Evolutionary conservation across 2,797 vertebrate species (phyloP).

Genomic region (Rhinatrema bivittatum): DNA sequence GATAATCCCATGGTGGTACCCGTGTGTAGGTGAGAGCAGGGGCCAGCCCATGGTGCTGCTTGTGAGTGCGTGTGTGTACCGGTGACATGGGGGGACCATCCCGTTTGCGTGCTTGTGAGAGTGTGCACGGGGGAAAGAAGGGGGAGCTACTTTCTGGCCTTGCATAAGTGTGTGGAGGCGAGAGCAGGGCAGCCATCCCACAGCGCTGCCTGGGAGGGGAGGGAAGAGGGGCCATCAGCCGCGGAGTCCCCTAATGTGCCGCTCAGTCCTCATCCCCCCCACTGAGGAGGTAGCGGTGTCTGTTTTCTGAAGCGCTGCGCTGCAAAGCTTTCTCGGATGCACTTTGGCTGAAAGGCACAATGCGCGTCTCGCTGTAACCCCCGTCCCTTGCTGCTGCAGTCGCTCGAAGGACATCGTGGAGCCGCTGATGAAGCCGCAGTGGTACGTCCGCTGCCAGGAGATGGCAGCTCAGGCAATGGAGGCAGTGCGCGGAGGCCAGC

Average conservation of each 20-base stretch:
- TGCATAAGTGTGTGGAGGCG: not conserved
- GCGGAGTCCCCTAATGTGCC: too few species aligned
- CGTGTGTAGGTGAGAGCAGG: conserved; percentile 74
- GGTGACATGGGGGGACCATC: too few species aligned
- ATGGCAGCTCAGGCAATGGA: conserved; percentile 81
- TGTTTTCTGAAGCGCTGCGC: accelerated
- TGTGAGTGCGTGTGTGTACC: too few species aligned
- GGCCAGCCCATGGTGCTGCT: not conserved
- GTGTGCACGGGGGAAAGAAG: not conserved
- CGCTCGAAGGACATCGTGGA: conserved; percentile 91
- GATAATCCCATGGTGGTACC: conserved; percentile 94
- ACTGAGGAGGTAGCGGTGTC: not conserved
- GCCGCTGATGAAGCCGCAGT: conserved; percentile 83
- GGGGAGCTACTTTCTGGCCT: not conserved
- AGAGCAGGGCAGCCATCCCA: too few species aligned
- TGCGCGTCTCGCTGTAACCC: too few species aligned
- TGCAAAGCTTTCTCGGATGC: too few species aligned
- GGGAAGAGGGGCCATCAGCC: too few species aligned
- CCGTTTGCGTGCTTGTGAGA: too few species aligned
- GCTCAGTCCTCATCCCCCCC: too few species aligned
- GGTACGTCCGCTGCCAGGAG: conserved; percentile 78
- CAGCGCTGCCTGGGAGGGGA: too few species aligned
- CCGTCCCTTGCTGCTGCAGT: conserved; percentile 36
- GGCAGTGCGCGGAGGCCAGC: conserved; percentile 63
- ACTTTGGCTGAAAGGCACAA: too few species aligned